Percentiles rank a stretch among this genome's conserved stretches.
These are phyloP conservation scores for Apis dorsata DNA, from an alignment of 1,140 invertebrate species.

Conservation along the genomic window DNA sequence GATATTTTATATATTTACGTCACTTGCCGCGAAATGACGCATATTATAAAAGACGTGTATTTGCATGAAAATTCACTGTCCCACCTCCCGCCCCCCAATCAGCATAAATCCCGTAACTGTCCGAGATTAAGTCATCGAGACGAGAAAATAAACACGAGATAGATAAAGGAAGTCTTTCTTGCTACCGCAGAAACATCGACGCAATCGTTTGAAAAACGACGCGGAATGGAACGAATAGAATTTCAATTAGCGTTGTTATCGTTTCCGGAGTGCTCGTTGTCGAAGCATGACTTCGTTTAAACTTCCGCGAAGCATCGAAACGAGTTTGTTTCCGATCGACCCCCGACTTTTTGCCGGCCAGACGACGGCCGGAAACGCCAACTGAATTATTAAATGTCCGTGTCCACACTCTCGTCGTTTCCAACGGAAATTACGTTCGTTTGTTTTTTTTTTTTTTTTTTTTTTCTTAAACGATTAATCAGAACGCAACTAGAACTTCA, in stretches of 20 bases:
- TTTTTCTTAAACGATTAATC: not conserved
- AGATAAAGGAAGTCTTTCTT: no score
- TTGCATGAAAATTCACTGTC: no score
- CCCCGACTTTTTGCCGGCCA: not conserved
- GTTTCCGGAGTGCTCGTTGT: not conserved
- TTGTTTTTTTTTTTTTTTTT: no score
- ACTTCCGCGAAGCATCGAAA: not conserved
- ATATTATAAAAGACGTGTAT: no score
- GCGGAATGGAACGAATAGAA: not conserved
- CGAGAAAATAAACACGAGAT: no score
- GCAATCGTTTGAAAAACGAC: not conserved
- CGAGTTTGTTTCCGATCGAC: constrained; percentile 1
- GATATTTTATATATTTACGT: no score
- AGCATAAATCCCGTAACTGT: no score
- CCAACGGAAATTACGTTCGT: not conserved
- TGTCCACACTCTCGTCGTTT: not conserved
- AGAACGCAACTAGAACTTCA: not conserved
- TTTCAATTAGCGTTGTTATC: constrained; percentile 27
- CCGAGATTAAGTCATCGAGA: no score
- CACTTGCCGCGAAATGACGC: no score
- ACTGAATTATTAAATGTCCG: constrained; percentile 19
- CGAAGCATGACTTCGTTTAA: constrained; percentile 6
- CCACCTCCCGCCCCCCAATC: no score
- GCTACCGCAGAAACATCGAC: not conserved
- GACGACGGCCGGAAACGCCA: not conserved